Conservation (phyloP, 1,140 invertebrate species). For the Zaprionus tsacasi region DNA sequence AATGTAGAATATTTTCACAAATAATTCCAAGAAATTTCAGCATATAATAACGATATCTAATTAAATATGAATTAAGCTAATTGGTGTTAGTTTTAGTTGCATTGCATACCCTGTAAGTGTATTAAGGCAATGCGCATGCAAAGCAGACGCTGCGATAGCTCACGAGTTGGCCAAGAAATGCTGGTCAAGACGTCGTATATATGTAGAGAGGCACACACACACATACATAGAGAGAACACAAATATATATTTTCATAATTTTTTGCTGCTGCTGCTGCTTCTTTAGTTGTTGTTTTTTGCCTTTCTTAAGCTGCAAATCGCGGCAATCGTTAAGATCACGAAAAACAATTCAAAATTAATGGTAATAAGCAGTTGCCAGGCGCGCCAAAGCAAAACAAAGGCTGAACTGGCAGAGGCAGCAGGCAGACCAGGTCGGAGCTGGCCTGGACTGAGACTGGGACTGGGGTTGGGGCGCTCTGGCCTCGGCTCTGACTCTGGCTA, state of each 20-base stretch:
- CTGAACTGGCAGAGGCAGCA: constrained; percentile 31
- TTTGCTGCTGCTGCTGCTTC: constrained; percentile 15
- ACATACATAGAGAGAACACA: constrained; percentile 23
- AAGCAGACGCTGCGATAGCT: constrained; percentile 19
- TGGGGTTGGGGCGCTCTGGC: background rate
- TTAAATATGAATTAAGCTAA: background rate
- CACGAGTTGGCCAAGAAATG: constrained; percentile 20
- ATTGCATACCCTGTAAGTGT: background rate
- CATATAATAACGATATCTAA: background rate
- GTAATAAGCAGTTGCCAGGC: constrained; percentile 83
- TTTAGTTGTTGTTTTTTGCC: constrained; percentile 40
- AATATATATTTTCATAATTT: constrained; percentile 73
- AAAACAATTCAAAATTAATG: constrained; percentile 84
- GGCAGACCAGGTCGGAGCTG: too few species aligned
- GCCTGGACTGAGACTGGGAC: background rate
- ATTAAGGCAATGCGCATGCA: constrained; percentile 18
- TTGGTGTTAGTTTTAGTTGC: background rate
- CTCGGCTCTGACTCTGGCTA: constrained; percentile 15
- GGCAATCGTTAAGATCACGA: constrained; percentile 84
- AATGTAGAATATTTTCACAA: too few species aligned
- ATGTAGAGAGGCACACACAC: constrained; percentile 16
- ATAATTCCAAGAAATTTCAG: background rate
- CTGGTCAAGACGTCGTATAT: constrained; percentile 18
- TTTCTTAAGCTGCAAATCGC: constrained; percentile 82
- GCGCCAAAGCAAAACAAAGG: constrained; percentile 73